Base-by-base conservation (phyloP, 2,797 vertebrate species). In the Semotilus atromaculatus region DNA sequence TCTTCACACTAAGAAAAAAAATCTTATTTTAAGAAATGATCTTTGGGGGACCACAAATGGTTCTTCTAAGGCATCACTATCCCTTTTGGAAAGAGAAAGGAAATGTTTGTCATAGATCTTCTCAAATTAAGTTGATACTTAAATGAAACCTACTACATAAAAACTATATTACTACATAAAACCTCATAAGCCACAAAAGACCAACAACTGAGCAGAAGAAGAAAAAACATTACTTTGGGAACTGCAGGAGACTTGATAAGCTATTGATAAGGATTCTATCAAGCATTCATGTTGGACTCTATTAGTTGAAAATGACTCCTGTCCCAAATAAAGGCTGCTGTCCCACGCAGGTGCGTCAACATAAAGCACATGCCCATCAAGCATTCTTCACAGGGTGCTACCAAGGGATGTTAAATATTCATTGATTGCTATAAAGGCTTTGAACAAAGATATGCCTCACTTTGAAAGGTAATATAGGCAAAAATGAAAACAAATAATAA, bases 341-440 rank as follows among this genome's bases (percentile, higher is more conserved):
- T 53, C 66, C 29, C 58, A 72, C 26, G 5, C 58, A 81, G 62
- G 71, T 60, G 64, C 14, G 29, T 82, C 66, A 82, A 70, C 82
- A 58, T 68, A 81, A 67, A 77, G 21, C 51, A 85, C 86, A 66
- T 18, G 53, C 66, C 82, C 68, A 80, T 85, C 85, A 86, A 79
- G 73, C 75, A 83, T 80, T 73, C 86, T 86, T 82, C 58, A 79
- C 74, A 64, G 43, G 72, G 68, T 75, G 26, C 60, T 21, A 79
- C 51, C 60, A 36, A 36, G 36, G 86, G 62, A 80, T 77, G 36
- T 84, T 84, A 79, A 86, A 90, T 88, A 89, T 91, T 90, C 85
- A 91, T 89, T 21, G 73, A 80, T 83, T 86, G 43, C 68, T 89
- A 88, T 88, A 85, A 67, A 91, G 60, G 43, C 38, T 48, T 21